A percentile compares a stretch with the other conserved stretches of the same genome.
phyloP scores from a whole-genome alignment of 2,888 invertebrate genomes.

The Drosophila nr. perissopoda region DNA sequence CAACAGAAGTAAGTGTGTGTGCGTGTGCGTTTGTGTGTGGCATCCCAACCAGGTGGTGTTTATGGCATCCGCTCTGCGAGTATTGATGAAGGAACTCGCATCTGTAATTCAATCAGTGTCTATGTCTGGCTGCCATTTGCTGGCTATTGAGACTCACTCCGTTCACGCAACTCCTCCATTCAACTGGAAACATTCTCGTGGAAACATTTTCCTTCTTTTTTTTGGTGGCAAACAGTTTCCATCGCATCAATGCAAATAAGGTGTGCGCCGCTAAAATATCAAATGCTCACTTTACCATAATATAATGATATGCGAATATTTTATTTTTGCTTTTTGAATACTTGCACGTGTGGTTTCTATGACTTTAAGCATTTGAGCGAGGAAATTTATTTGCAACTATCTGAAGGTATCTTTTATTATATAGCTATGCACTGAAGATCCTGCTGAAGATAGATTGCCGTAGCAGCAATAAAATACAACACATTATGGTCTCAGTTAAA shows the following conservation, averaged over 20 bases:
- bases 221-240: slow-evolving; percentile 33
- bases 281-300: slow-evolving; percentile 53
- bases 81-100: slow-evolving; percentile 82
- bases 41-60: slow-evolving; percentile 77
- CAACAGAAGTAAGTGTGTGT: slow-evolving; percentile 17
- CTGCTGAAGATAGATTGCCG: neutral
- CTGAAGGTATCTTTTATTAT: neutral
- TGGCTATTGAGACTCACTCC: slow-evolving; percentile 43
- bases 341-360: neutral
- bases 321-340: slow-evolving; percentile 30
- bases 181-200: slow-evolving; percentile 71
- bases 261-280: slow-evolving; percentile 50
- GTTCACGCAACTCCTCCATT: slow-evolving; percentile 58
- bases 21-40: slow-evolving; percentile 30
- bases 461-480: neutral
- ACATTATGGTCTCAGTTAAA: neutral
- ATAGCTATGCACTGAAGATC: neutral
- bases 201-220: slow-evolving; percentile 41
- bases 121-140: slow-evolving; percentile 73
- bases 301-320: slow-evolving; percentile 63
- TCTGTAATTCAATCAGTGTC: slow-evolving; percentile 83
- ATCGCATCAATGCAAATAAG: slow-evolving; percentile 77
- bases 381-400: slow-evolving; percentile 17
- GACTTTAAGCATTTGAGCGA: neutral
- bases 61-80: slow-evolving; percentile 82